Conservation (phyloP, 2,888 invertebrate genomes). For the Congeria kusceri region DNA sequence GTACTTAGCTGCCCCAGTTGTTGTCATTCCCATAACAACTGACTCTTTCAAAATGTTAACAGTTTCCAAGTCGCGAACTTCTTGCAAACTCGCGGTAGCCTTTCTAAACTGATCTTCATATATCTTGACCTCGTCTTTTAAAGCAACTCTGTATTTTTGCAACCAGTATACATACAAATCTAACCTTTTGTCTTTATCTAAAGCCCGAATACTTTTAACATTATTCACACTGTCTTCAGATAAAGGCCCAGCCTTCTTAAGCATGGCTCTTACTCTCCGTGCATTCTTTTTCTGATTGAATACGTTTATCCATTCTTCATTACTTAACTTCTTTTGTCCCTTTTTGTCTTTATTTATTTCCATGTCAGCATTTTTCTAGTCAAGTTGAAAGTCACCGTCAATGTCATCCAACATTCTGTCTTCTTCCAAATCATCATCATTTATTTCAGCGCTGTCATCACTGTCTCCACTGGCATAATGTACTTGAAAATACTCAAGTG, state of each 20-base stretch:
- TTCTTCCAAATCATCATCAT: slow-evolving; percentile 7
- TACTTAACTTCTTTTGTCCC: neutral
- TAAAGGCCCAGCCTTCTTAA: slow-evolving; percentile 55
- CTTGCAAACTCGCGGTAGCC: slow-evolving; percentile 55
- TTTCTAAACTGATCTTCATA: slow-evolving; percentile 59
- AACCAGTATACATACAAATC: slow-evolving; percentile 85
- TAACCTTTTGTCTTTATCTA: slow-evolving; percentile 83
- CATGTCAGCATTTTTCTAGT: neutral
- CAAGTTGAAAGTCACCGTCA: neutral
- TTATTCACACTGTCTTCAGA: slow-evolving; percentile 55
- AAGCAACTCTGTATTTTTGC: slow-evolving; percentile 47
- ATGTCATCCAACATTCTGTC: neutral
- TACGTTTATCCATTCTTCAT: neutral
- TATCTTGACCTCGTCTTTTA: slow-evolving; percentile 53
- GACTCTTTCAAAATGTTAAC: slow-evolving; percentile 68
- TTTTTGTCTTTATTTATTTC: neutral
- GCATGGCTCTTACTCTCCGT: neutral
- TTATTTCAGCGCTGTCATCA: neutral
- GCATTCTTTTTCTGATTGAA: neutral
- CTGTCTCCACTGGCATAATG: neutral
- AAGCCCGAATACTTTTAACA: neutral
- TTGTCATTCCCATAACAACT: slow-evolving; percentile 83
- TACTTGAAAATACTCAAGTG: too few species aligned
- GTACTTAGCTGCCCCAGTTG: slow-evolving; percentile 82
- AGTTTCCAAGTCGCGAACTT: slow-evolving; percentile 70